Evolutionary conservation across 2,113 vertebrate genomes (phyloP).

Genomic region (Girardinichthys multiradiatus): DNA sequence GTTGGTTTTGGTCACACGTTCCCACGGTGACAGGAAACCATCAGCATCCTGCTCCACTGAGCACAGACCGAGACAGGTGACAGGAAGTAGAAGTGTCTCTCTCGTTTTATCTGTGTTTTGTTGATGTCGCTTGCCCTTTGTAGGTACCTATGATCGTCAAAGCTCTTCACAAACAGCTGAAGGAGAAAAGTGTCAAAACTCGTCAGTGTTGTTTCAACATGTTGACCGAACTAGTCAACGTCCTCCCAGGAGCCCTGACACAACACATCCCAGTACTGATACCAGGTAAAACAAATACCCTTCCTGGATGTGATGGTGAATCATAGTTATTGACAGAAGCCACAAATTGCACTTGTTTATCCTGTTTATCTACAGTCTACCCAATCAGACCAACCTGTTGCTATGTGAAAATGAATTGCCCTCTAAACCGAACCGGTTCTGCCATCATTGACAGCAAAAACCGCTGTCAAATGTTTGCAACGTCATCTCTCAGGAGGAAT

Average conservation of each 20-base stretch:
- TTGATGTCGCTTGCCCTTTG: constrained; percentile 8
- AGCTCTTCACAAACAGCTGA: constrained; percentile 98
- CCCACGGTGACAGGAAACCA: constrained; percentile 22
- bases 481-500: too few relatives aligned
- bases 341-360: too few relatives aligned
- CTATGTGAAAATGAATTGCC: too few relatives aligned
- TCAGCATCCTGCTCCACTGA: constrained; percentile 1
- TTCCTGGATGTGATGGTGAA: too few relatives aligned
- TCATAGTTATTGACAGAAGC: too few relatives aligned
- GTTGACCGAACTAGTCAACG: constrained; percentile 97
- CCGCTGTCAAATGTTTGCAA: too few relatives aligned
- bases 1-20: not conserved
- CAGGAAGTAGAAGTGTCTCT: not conserved
- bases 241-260: constrained; percentile 94
- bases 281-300: constrained; percentile 83
- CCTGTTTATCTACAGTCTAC: too few relatives aligned
- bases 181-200: constrained; percentile 98
- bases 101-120: not conserved
- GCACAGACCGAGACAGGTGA: constrained; percentile 2
- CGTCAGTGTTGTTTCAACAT: constrained; percentile 99
- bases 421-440: too few relatives aligned
- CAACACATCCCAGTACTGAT: constrained; percentile 95
- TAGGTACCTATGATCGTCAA: constrained; percentile 98
- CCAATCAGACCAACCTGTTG: too few relatives aligned
- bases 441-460: too few relatives aligned